These are phyloP conservation scores for Chrysocyon brachyurus DNA, from an alignment of 2,797 vertebrate species.

Conservation along the genomic window DNA sequence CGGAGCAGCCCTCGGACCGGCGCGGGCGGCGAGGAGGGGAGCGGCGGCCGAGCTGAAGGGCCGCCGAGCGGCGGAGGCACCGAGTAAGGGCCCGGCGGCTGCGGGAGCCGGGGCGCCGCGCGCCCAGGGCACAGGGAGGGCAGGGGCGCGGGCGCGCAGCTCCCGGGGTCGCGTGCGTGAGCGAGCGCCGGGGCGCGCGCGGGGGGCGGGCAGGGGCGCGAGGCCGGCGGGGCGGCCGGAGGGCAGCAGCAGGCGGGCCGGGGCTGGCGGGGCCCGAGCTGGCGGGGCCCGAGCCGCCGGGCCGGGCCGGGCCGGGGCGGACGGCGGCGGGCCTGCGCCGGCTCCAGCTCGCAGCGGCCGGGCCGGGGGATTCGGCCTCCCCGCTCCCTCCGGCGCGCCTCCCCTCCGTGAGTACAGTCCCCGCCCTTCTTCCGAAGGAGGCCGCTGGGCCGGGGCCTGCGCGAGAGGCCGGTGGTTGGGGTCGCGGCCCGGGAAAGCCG, in stretches of 20 bases:
- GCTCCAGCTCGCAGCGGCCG: constrained; percentile 41
- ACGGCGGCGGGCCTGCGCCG: constrained; percentile 57
- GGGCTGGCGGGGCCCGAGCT: constrained; percentile 52
- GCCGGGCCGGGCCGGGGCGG: constrained; percentile 43
- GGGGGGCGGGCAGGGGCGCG: constrained; percentile 30
- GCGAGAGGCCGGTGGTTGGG: constrained; percentile 42
- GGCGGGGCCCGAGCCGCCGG: constrained; percentile 55
- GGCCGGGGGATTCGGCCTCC: constrained; percentile 73
- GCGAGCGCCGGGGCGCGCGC: constrained; percentile 59
- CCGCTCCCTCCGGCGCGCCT: constrained; percentile 41
- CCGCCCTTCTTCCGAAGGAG: constrained; percentile 73
- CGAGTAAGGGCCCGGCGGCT: constrained; percentile 30
- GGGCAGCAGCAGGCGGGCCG: not conserved
- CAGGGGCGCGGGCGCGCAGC: constrained; percentile 66
- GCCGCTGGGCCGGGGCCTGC: constrained; percentile 64
- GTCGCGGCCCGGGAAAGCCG: constrained; percentile 33
- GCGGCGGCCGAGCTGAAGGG: constrained; percentile 32
- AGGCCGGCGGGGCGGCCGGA: constrained; percentile 34
- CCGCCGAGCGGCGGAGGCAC: constrained; percentile 65
- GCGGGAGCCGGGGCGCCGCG: not conserved
- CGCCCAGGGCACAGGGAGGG: not conserved
- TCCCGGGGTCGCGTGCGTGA: constrained; percentile 67
- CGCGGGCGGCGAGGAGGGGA: constrained; percentile 26
- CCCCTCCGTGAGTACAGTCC: constrained; percentile 78
- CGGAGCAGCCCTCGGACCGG: not conserved